Base-by-base conservation (phyloP, 1,140 invertebrate genomes). In the Archivesica marissinica region DNA sequence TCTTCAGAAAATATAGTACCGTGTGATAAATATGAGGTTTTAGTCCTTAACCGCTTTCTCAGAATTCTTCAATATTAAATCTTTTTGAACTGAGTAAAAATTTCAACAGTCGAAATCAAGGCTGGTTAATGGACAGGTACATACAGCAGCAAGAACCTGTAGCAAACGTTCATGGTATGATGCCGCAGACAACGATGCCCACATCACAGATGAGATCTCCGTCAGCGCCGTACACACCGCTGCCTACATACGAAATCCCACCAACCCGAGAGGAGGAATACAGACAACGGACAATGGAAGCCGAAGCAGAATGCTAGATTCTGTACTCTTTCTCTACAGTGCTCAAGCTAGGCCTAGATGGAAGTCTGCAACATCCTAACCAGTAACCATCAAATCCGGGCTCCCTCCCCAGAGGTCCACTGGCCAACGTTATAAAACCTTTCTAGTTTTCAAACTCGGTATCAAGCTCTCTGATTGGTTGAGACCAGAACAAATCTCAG, bases 61-160 rank as follows among this genome's bases (percentile, higher is more conserved):
- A 92, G 90, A 92, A 89, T 88, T 54, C 91, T 41, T 88, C 89
- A 30, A 90, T 91, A 13, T 64, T 91, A 20, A 91, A 92, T 74
- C 83, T 92, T 50, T 92, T 92, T 88, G 90, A 91, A 70, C 61
- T 92, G 44, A 91, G 91, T 79, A 87, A 86, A 68, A 92, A 91
- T 78, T 91, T 91, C 70, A 87, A 89, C 75, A 85, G 76, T 39
- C 80, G 76, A 0, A 87, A 87, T 17, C 86, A 87, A 3, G 84
- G 86, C 9, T 92, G 91, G 91, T 61, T 92, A 52, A 80, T 91
- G 76, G 87, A 91, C 54, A 77, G 86, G 6, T 91, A 90, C 59
- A 87, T 87, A 35, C 85, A 89, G 44, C 87, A 91, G 38, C 87
- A 89, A 50, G 87, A 90, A 17, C 86, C 87, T 59, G 70, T 86